phyloP scores from a whole-genome alignment of 2,797 vertebrate genomes.

The Odontamblyopus rebecca region DNA sequence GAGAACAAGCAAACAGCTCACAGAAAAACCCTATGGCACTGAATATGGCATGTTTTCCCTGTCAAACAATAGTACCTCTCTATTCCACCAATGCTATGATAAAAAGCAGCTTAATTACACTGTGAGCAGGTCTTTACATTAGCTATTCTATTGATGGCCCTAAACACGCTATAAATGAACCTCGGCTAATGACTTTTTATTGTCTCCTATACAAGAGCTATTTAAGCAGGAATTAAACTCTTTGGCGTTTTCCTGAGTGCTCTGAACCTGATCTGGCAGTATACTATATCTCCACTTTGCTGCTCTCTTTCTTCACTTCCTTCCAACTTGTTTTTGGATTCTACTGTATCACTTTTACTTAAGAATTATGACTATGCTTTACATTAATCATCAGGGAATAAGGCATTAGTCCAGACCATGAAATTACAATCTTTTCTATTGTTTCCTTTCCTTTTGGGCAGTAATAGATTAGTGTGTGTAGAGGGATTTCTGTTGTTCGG shows the following conservation, averaged over 20 bases:
- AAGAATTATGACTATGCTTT: conserved; percentile 69
- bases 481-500: conserved; percentile 75
- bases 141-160: conserved; percentile 64
- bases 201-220: conserved; percentile 49
- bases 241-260: conserved; percentile 54
- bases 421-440: conserved; percentile 72
- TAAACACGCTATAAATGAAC: conserved; percentile 72
- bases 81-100: conserved; percentile 56
- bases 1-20: too few relatives aligned
- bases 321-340: conserved; percentile 54
- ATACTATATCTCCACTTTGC: conserved; percentile 38
- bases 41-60: too few relatives aligned
- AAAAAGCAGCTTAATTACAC: conserved; percentile 60
- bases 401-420: conserved; percentile 77
- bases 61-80: neutral
- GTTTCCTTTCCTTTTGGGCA: conserved; percentile 51
- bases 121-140: conserved; percentile 62
- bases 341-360: conserved; percentile 59
- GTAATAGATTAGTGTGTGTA: conserved; percentile 72
- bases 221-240: conserved; percentile 61
- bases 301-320: conserved; percentile 37
- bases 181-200: conserved; percentile 72
- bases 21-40: too few relatives aligned
- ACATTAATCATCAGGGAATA: conserved; percentile 74
- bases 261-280: conserved; percentile 2